Evolutionary conservation across 2,888 invertebrate genomes (phyloP), one percentile per base, ranked within the genome.

Genomic region (Parnassius glacialis): DNA sequence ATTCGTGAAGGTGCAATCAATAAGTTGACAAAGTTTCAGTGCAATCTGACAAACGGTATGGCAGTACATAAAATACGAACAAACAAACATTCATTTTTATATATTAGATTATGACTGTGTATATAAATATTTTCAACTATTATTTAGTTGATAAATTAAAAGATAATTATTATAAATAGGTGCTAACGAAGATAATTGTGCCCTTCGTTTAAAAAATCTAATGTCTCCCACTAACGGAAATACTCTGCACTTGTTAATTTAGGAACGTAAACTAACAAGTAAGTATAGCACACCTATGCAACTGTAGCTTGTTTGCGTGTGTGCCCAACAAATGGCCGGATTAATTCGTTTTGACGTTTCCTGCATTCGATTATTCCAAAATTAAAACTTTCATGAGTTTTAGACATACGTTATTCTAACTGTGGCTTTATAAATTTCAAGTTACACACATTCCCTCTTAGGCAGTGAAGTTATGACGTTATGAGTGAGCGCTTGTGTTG

Each of bases 301-400:
- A 13, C 48, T 34, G 50, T 25, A 10, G 20, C 9, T 13, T 74
- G 68, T 71, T 71, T 67, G 66, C 70, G 68, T 64, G 68, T 69
- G 68, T 63, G 57, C 58, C 59, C 53, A 74, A 81, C 70, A 70
- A 79, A 83, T 78, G 74, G 70, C 65, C 68, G 73, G 74, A 76
- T 78, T 83, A 78, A 84, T 81, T 67, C 68, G 65, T 57, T 70
- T 70, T 78, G 83, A 78, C 81, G 67, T 79, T 82, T 83, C 83
- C 83, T 80, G 71, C 67, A 67, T 67, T 66, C 57, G 66, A 67
- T 66, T 52, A 64, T 57, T 61, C 57, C 53, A 60, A 57, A 57
- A 47, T 47, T 56, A 65, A 62, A 65, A 60, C 62, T 60, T 59
- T 52, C 57, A 65, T 63, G 54, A 53, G 41, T 60, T 59, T 62